phyloP scores from a whole-genome alignment of 2,888 invertebrate genomes.

The Hyppa rectilinea region DNA sequence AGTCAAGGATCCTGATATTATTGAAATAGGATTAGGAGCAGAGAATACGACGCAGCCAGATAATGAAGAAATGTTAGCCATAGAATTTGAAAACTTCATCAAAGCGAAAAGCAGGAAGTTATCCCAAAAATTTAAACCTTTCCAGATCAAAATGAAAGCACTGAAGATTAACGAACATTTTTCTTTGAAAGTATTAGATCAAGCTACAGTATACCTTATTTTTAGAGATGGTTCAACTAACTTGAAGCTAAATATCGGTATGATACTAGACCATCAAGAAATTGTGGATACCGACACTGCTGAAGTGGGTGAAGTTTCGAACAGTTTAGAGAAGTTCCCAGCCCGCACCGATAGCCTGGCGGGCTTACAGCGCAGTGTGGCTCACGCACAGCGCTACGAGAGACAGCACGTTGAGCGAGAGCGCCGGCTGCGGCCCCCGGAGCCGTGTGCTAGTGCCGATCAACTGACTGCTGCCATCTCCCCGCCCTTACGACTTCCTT shows the following conservation, averaged over 20 bases:
- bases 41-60: slow-evolving; percentile 70
- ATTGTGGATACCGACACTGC: slow-evolving; percentile 84
- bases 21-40: slow-evolving; percentile 73
- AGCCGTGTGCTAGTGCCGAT: slow-evolving; percentile 74
- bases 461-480: slow-evolving; percentile 73
- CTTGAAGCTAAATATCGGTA: slow-evolving; percentile 85
- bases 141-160: slow-evolving; percentile 87
- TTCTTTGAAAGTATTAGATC: slow-evolving; percentile 83
- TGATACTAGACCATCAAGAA: slow-evolving; percentile 88
- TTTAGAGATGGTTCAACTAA: slow-evolving; percentile 83
- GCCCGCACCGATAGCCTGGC: slow-evolving; percentile 82
- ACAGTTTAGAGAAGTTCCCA: slow-evolving; percentile 73
- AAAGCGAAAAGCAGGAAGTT: slow-evolving; percentile 85
- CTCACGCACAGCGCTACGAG: slow-evolving; percentile 77
- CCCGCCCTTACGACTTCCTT: slow-evolving; percentile 62
- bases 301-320: slow-evolving; percentile 77
- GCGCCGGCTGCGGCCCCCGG: slow-evolving; percentile 69
- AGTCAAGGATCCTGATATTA: slow-evolving; percentile 81
- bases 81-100: slow-evolving; percentile 85
- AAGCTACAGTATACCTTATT: slow-evolving; percentile 82
- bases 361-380: slow-evolving; percentile 78
- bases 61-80: slow-evolving; percentile 85
- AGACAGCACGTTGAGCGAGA: slow-evolving; percentile 76
- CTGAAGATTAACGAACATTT: slow-evolving; percentile 86
- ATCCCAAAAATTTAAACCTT: slow-evolving; percentile 82